Conservation (phyloP, 2,797 vertebrate genomes). For the Phoxinus dragarum region DNA sequence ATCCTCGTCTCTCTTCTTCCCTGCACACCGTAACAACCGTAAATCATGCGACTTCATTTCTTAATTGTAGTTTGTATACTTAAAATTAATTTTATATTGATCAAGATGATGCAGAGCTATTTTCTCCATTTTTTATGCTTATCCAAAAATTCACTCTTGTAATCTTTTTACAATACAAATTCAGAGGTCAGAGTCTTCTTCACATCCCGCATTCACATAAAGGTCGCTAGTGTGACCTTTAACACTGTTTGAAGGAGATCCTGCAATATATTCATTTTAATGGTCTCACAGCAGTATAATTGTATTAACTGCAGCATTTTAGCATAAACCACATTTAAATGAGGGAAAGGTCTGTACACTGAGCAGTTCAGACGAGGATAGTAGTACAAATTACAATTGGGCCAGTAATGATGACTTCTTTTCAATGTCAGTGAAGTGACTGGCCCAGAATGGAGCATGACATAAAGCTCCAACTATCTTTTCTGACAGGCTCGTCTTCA, state of each 20-base stretch:
- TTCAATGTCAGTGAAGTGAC: constrained; percentile 51
- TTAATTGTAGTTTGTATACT: background rate
- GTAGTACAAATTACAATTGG: constrained; percentile 13
- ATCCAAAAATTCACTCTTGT: background rate
- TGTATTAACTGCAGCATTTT: background rate
- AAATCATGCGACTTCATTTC: background rate
- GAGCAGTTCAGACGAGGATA: constrained; percentile 24
- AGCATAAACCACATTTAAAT: background rate
- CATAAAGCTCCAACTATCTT: constrained; percentile 53
- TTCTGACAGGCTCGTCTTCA: constrained; percentile 54
- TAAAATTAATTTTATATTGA: background rate
- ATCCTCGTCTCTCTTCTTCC: background rate
- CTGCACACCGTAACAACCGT: background rate
- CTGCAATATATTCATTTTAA: background rate
- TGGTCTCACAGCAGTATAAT: constrained; percentile 6
- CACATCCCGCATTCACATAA: background rate
- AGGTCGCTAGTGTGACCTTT: background rate
- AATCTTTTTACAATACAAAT: background rate
- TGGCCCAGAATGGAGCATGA: constrained; percentile 54
- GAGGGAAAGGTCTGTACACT: background rate
- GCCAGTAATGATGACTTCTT: constrained; percentile 35
- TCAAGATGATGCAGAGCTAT: background rate
- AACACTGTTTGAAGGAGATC: background rate
- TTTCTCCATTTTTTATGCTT: background rate
- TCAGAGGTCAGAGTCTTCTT: background rate